These are phyloP conservation scores for Gymnosoma rotundatum DNA, from an alignment of 2,888 invertebrate genomes.

Conservation along the genomic window DNA sequence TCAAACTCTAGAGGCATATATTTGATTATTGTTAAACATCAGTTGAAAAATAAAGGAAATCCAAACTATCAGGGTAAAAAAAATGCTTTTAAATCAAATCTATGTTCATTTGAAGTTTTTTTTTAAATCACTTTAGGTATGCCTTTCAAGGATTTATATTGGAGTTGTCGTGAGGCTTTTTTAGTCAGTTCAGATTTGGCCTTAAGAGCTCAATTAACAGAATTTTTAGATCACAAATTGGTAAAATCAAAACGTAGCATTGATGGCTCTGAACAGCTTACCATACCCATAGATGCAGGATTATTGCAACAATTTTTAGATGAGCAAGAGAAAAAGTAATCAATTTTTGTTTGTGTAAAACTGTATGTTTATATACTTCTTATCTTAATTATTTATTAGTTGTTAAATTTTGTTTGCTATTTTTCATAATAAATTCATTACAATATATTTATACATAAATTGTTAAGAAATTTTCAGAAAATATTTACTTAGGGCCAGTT, in stretches of 20 bases:
- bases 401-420: constrained; percentile 8
- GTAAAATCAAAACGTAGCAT: constrained; percentile 90
- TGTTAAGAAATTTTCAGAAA: too few relatives aligned
- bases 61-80: constrained; percentile 88
- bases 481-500: too few relatives aligned
- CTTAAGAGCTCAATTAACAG: constrained; percentile 94
- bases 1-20: constrained; percentile 94
- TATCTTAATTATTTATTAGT: constrained; percentile 35
- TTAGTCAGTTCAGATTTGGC: constrained; percentile 96
- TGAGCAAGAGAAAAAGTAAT: constrained; percentile 79
- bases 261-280: constrained; percentile 91
- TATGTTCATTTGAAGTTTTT: background rate
- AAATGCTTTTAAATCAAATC: background rate
- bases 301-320: constrained; percentile 91
- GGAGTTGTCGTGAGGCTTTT: constrained; percentile 92
- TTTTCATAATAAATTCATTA: constrained; percentile 3
- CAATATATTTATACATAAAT: background rate
- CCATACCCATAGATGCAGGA: constrained; percentile 89
- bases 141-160: constrained; percentile 93
- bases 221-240: constrained; percentile 97
- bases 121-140: constrained; percentile 85
- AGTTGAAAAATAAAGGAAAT: constrained; percentile 88
- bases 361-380: background rate
- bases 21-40: constrained; percentile 90
- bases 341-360: background rate